Base-by-base conservation (phyloP, 2,888 invertebrate species). In the Ischnura elegans region DNA sequence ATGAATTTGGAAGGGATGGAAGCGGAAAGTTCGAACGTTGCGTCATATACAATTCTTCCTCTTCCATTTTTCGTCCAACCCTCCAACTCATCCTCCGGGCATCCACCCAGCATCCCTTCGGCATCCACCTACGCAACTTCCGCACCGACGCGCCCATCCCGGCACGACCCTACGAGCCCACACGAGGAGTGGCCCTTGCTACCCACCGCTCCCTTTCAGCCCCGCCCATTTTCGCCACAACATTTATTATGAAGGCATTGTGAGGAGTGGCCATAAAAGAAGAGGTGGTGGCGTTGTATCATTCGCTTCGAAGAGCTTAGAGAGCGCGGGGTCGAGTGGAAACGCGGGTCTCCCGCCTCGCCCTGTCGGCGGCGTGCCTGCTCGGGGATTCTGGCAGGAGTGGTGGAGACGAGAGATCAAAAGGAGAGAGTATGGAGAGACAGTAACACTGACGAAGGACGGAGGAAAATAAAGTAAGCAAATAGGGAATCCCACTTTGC, bases 221-320 rank as follows among this genome's bases (percentile, higher is more conserved):
- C 43, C 43, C 61, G n/a, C 42, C 90, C 55, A 90, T 90, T 90
- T 61, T 90, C 90, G 43, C 90, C 90, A 61, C 90, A 90, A 90
- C 90, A 90, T 90, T 90, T 90, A 90, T 90, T 90, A 90, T 61
- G 90, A 90, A 90, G 90, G 90, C 90, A 90, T 61, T 90, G 61
- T 87, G 87, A 13, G 87, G 55, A 87, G 87, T 87, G 87, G 51
- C 87, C 55, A 87, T 87, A 90, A 90, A 90, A 90, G 90, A 46
- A 86, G 86, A 46, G 43, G 86, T 76, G 86, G 90, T 42, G 90
- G 90, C 90, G 90, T 66, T 61, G 90, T 90, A 61, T 90, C 90
- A 90, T 90, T 61, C 90, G 90, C 87, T 55, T 36, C 29, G 55
- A 51, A 42, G 55, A 55, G 25, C 10, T 76, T 36, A 76, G 76